Conservation (phyloP, 2,113 vertebrate species). For the Syngnathoides biaculeatus region DNA sequence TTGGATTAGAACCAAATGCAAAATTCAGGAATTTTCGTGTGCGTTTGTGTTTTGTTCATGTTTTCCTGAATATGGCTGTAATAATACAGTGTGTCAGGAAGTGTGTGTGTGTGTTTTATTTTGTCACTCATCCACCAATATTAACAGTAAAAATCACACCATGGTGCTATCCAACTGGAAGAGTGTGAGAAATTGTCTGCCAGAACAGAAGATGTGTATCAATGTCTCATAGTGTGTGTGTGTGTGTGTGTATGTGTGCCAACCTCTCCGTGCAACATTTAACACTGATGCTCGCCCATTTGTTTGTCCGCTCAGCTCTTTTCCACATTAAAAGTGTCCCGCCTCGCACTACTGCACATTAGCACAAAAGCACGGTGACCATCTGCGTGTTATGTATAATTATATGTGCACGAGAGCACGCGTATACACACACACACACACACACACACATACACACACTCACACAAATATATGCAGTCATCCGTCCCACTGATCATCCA, state of each 20-base stretch:
- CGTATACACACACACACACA: constrained; percentile 4
- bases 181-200: constrained; percentile 27
- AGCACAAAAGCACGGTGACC: constrained; percentile 19
- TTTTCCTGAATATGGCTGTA: constrained; percentile 6
- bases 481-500: constrained; percentile 27
- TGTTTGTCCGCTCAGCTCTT: constrained; percentile 52
- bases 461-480: constrained; percentile 3
- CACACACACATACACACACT: constrained; percentile 24
- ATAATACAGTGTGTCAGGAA: background rate
- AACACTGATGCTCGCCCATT: constrained; percentile 47
- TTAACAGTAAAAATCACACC: constrained; percentile 32
- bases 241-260: constrained; percentile 22
- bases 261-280: constrained; percentile 51
- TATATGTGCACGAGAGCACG: constrained; percentile 10
- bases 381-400: constrained; percentile 26
- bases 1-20: background rate
- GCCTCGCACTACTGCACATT: constrained; percentile 40
- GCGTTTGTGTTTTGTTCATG: background rate
- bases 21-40: background rate
- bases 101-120: constrained; percentile 21
- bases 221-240: constrained; percentile 6
- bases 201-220: constrained; percentile 29
- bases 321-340: constrained; percentile 57
- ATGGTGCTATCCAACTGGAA: constrained; percentile 22
- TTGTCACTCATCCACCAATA: constrained; percentile 39